Evolutionary conservation across 2,797 vertebrate species (phyloP), one percentile per base, ranked within the genome.

Genomic region (Lophotriccus pileatus): DNA sequence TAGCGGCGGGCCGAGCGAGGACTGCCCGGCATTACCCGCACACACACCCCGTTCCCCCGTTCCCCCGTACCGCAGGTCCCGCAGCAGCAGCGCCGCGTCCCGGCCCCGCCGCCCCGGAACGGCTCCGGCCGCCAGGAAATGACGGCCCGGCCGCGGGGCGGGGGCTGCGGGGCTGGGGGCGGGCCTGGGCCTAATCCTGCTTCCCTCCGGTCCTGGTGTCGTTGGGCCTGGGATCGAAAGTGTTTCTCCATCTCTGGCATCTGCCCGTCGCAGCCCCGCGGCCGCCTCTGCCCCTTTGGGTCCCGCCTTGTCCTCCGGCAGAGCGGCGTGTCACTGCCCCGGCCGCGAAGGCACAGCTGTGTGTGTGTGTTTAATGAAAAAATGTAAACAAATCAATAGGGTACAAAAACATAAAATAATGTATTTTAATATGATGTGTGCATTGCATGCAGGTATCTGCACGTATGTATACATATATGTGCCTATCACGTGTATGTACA

Each of bases 231-330:
- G n/a, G 19, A 13, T 7, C 30, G 10, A 0, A 1, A 2, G 0
- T 37, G 37, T 37, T 37, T 12, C 12, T 5, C 3, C 2, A 0
- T 0, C 2, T 5, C 2, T 3, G 47, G 25, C 8, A 0, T 0
- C 46, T 7, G 55, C 23, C 46, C 23, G 46, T 47, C 63, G 5
- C 36, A 20, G 2, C 21, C 18, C 2, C 10, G 20, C 6, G 19
- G 27, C 3, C 22, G 1, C 30, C 1, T 0, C 10, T 11, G 76
- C 2, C 37, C 34, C 37, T 39, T 36, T 23, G 7, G 2, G 5
- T 37, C 5, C 25, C 46, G 0, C 44, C 28, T 20, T 50, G 1
- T 15, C 18, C 19, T 12, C 13, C 3, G 46, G 18, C 5, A 4
- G 10, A 32, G 0, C 20, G 22, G 2, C 37, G n/a, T n/a, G n/a